Evolutionary conservation across 2,888 invertebrate genomes (phyloP).

Genomic region (Catocala nupta): DNA sequence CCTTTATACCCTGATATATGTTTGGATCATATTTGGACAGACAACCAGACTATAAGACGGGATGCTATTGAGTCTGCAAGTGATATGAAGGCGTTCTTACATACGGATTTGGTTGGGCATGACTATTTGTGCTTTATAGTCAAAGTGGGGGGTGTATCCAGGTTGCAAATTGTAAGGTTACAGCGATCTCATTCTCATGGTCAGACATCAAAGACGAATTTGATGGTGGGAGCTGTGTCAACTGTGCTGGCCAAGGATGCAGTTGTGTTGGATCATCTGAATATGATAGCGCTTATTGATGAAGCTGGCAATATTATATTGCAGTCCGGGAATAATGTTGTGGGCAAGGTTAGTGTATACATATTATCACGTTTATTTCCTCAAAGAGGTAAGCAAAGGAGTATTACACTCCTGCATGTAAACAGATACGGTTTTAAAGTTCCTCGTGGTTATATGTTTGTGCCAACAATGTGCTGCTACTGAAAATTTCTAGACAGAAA

Average conservation of each 20-base stretch:
- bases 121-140: conserved; percentile 93
- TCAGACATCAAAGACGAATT: conserved; percentile 84
- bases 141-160: conserved; percentile 76
- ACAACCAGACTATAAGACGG: conserved; percentile 82
- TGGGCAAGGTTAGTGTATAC: conserved; percentile 89
- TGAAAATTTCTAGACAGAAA: too few species aligned
- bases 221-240: conserved; percentile 92
- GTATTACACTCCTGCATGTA: too few species aligned
- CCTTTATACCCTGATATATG: conserved; percentile 95
- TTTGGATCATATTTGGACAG: conserved; percentile 96
- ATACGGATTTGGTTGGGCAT: conserved; percentile 95
- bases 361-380: too few species aligned
- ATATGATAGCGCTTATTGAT: conserved; percentile 95
- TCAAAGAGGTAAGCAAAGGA: too few species aligned
- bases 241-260: conserved; percentile 95
- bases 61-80: conserved; percentile 72
- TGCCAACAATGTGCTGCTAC: too few species aligned
- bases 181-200: conserved; percentile 88
- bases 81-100: conserved; percentile 91
- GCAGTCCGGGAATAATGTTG: conserved; percentile 93
- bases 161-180: conserved; percentile 90
- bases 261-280: conserved; percentile 91
- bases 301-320: conserved; percentile 92
- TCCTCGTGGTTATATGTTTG: too few species aligned
- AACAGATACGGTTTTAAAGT: too few species aligned